phyloP scores from a whole-genome alignment of 1,140 invertebrate species.

The Drosophila oshimai region DNA sequence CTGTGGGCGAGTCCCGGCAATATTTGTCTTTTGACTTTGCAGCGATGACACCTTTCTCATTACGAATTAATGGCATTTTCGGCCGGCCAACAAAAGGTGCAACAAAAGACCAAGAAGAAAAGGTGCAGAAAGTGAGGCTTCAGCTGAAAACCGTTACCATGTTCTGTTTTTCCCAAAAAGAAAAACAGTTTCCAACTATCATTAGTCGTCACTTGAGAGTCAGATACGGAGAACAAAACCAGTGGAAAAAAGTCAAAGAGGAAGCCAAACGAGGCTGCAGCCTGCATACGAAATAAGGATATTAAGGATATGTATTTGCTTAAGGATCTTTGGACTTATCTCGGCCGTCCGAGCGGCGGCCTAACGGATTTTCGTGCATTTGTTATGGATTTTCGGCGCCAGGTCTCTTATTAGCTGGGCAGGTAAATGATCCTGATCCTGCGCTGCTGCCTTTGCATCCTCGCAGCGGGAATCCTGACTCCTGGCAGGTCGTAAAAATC shows the following conservation, averaged over 20 bases:
- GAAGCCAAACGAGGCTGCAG: slow-evolving; percentile 8
- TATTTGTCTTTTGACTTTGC: slow-evolving; percentile 78
- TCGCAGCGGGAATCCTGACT: slow-evolving; percentile 57
- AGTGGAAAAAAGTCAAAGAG: slow-evolving; percentile 32
- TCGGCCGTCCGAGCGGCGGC: slow-evolving; percentile 19
- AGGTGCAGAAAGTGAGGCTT: slow-evolving; percentile 34
- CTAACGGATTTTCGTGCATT: slow-evolving; percentile 81
- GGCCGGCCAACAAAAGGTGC: slow-evolving; percentile 24
- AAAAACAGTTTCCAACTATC: slow-evolving; percentile 72
- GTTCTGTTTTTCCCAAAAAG: slow-evolving; percentile 43
- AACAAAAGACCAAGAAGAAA: slow-evolving; percentile 43
- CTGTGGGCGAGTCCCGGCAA: slow-evolving; percentile 54
- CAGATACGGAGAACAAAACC: slow-evolving; percentile 36
- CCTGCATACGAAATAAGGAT: slow-evolving; percentile 71
- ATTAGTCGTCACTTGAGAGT: slow-evolving; percentile 57
- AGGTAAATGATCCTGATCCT: slow-evolving; percentile 41
- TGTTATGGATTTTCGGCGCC: slow-evolving; percentile 81
- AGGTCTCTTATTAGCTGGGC: slow-evolving; percentile 62
- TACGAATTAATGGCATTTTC: slow-evolving; percentile 78
- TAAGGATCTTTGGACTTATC: slow-evolving; percentile 48
- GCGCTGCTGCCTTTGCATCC: slow-evolving; percentile 20
- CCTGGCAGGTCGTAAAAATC: slow-evolving; percentile 63
- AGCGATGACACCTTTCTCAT: slow-evolving; percentile 77
- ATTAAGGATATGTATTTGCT: slow-evolving; percentile 48
- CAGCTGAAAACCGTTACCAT: slow-evolving; percentile 19